A percentile compares a stretch with the other conserved stretches of the same genome.
phyloP scores from a whole-genome alignment of 2,113 vertebrate species.

The Aspiorhynchus laticeps region DNA sequence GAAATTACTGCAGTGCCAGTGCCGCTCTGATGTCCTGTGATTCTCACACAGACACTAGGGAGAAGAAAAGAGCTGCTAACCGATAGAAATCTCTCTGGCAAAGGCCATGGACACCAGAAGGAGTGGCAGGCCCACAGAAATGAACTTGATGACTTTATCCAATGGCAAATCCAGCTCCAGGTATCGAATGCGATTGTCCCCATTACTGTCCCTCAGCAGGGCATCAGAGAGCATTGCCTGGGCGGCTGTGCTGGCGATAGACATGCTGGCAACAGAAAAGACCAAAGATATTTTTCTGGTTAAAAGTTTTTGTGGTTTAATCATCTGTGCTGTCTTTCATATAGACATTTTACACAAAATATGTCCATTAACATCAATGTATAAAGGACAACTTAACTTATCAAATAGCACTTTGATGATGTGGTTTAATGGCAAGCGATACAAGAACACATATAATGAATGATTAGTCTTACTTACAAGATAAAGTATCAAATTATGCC shows the following conservation, averaged over 20 bases:
- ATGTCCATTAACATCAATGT: no score
- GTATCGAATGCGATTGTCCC: conserved; percentile 71
- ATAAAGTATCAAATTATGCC: conserved; percentile 14
- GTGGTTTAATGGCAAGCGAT: background rate
- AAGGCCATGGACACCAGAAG: conserved; percentile 90
- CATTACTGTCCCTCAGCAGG: conserved; percentile 78
- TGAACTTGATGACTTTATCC: conserved; percentile 88
- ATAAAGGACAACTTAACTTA: background rate
- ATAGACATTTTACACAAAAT: background rate
- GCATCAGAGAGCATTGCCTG: conserved; percentile 95
- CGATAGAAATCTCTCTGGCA: conserved; percentile 87
- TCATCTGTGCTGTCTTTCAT: background rate
- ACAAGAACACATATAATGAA: background rate
- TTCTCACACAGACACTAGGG: background rate
- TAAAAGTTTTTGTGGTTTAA: background rate
- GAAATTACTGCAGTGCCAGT: conserved; percentile 23
- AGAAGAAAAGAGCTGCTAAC: conserved; percentile 70
- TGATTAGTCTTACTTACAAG: background rate
- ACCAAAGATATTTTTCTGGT: background rate
- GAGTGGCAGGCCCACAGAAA: conserved; percentile 90
- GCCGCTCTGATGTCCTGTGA: background rate
- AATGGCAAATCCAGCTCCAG: conserved; percentile 90
- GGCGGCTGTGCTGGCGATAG: conserved; percentile 85
- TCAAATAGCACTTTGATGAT: background rate
- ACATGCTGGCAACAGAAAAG: conserved; percentile 75